Evolutionary conservation across 2,797 vertebrate species (phyloP).

Genomic region (Chiroxiphia lanceolata): DNA sequence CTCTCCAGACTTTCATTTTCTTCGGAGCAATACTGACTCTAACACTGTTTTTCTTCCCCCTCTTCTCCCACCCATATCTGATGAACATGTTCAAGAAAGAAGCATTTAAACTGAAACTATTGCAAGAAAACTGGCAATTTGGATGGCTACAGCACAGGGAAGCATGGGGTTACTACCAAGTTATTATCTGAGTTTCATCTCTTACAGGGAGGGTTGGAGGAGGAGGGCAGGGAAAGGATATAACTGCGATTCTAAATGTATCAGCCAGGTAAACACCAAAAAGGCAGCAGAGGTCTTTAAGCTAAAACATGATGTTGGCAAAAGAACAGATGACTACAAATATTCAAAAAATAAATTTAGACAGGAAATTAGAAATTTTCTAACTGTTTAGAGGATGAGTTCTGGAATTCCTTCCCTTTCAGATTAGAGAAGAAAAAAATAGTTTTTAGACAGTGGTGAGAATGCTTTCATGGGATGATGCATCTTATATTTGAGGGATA

Average conservation of each 20-base stretch:
- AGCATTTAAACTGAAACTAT: background rate
- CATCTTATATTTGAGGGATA: background rate
- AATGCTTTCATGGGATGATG: background rate
- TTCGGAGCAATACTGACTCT: background rate
- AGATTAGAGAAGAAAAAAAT: background rate
- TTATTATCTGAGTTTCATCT: background rate
- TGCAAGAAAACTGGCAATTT: background rate
- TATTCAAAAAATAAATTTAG: constrained; percentile 26
- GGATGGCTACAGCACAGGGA: background rate
- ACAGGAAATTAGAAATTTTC: background rate
- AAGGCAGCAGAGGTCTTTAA: constrained; percentile 33
- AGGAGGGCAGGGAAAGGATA: background rate
- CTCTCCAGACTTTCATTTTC: background rate
- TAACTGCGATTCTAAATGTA: background rate
- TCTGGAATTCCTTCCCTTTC: background rate
- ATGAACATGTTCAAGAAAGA: background rate
- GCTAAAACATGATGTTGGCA: constrained; percentile 23
- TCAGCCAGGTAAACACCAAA: constrained; percentile 40
- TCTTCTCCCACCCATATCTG: background rate
- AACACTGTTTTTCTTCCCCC: fast-evolving
- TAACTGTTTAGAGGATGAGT: background rate
- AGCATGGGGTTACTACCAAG: background rate
- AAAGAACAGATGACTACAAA: background rate
- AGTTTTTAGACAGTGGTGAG: background rate
- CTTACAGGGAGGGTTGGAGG: background rate